Base-by-base conservation (phyloP, 2,797 vertebrate genomes). In the Molossus alvarezi region DNA sequence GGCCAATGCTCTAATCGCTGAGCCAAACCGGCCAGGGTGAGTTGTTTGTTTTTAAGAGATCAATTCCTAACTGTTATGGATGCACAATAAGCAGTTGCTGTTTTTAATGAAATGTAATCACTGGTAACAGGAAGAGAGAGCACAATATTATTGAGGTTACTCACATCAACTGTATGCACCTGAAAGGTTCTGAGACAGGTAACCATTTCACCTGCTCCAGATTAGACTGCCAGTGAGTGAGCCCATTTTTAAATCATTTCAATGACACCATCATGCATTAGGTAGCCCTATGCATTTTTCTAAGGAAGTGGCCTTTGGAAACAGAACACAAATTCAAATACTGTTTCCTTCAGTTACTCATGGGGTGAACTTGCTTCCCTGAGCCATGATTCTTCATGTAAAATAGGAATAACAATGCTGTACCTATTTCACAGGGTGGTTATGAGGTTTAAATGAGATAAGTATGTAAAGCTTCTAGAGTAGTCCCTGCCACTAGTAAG, bases 31-130 rank as follows among this genome's bases (percentile, higher is more conserved):
- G 41, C 41, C 41, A 45, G 41, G 41, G 41, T 64, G 23, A n/a
- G 7, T 21, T 51, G 83, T 62, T 86, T 94, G 6, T 57, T 87
- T 90, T 95, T 33, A 91, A 55, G 55, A 90, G 53, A 84, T 84
- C 83, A 57, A 65, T 77, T 90, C 51, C 18, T 67, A 69, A 72
- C 21, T 91, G 48, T 75, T 62, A 37, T 12, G 37, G 76, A 41
- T 84, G 55, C 79, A 65, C 15, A 65, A 20, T 53, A n/a, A 91
- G 29, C 67, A 89, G 69, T 11, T 84, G 11, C 83, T 84, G 6
- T 45, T 60, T 1, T 64, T 65, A 95, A 60, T 65, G 64, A 94
- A 73, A 72, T 11, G 37, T 18, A 64, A 64, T 76, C n/a, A 12
- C 29, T 92, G 67, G 45, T 21, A 82, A 41, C 71, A 93, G 33